Percentiles rank a stretch among this genome's conserved stretches.
Conservation (phyloP, 1,140 invertebrate species). For the Diorhabda carinulata region DNA sequence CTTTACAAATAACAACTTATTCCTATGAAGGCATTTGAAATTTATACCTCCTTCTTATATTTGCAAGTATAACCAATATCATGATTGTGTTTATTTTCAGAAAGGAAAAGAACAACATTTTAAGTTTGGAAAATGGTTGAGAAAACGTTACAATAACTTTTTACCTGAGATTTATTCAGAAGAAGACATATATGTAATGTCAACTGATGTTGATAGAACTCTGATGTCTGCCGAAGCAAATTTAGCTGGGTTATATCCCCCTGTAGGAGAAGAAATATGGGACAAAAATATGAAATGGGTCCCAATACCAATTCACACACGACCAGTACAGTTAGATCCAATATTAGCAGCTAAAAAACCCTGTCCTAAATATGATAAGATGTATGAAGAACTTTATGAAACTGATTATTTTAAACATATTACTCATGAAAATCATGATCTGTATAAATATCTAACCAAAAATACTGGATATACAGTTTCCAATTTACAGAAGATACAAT, state of each 20-base stretch:
- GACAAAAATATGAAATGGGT: slow-evolving; percentile 73
- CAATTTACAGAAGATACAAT: slow-evolving; percentile 53
- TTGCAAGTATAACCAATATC: too few relatives aligned
- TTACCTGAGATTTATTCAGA: slow-evolving; percentile 53
- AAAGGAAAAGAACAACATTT: slow-evolving; percentile 74
- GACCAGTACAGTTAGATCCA: slow-evolving; percentile 62
- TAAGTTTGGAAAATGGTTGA: slow-evolving; percentile 71
- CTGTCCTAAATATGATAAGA: slow-evolving; percentile 62
- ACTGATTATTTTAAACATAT: slow-evolving; percentile 58
- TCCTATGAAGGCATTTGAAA: too few relatives aligned
- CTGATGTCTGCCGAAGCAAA: slow-evolving; percentile 84
- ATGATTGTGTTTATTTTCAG: slow-evolving; percentile 48
- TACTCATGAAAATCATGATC: slow-evolving; percentile 55
- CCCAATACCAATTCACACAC: slow-evolving; percentile 83
- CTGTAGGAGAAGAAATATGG: slow-evolving; percentile 60
- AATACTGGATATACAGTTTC: slow-evolving; percentile 57
- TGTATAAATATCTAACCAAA: slow-evolving; percentile 62
- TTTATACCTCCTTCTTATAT: too few relatives aligned
- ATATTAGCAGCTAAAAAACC: slow-evolving; percentile 56
- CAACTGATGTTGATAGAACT: slow-evolving; percentile 84
- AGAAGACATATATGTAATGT: slow-evolving; percentile 50
- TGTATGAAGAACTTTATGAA: slow-evolving; percentile 53
- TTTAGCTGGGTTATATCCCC: slow-evolving; percentile 77
- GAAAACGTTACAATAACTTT: slow-evolving; percentile 63
- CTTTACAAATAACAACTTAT: too few relatives aligned